A percentile compares a stretch with the other conserved stretches of the same genome.
Conservation (phyloP, 92 coral and sea anemone species). For the Virgularia gustaviana region DNA sequence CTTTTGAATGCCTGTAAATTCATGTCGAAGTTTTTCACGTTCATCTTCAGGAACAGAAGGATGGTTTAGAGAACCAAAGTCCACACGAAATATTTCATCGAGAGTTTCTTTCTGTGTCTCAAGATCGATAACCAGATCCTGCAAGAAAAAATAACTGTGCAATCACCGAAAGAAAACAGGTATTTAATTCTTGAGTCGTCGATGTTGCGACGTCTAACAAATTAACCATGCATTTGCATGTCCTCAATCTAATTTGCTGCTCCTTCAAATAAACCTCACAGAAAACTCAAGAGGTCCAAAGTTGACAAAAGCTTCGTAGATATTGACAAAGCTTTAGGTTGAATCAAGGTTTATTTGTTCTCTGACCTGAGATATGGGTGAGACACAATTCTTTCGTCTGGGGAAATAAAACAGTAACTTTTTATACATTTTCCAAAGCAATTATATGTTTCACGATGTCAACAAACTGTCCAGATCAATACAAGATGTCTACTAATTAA, state of each 20-base stretch:
- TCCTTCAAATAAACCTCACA: too few species aligned
- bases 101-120: slow-evolving; percentile 22
- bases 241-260: too few species aligned
- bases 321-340: not conserved
- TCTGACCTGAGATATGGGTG: slow-evolving; percentile 20
- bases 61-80: slow-evolving; percentile 2
- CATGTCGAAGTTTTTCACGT: slow-evolving; percentile 9
- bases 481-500: not conserved
- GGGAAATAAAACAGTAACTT: not conserved
- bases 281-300: too few species aligned
- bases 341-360: not conserved
- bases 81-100: slow-evolving; percentile 7
- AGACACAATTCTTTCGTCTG: slow-evolving; percentile 3
- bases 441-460: not conserved
- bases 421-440: not conserved
- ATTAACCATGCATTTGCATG: too few species aligned
- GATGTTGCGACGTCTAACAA: too few species aligned
- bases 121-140: slow-evolving; percentile 29
- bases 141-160: not conserved
- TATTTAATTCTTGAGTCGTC: not conserved
- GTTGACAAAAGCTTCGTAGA: not conserved
- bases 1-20: slow-evolving; percentile 1
- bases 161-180: not conserved
- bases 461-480: not conserved
- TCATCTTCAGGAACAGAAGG: slow-evolving; percentile 27